These are phyloP conservation scores for Chalcis sispes DNA, from an alignment of 2,888 invertebrate species.

Conservation along the genomic window DNA sequence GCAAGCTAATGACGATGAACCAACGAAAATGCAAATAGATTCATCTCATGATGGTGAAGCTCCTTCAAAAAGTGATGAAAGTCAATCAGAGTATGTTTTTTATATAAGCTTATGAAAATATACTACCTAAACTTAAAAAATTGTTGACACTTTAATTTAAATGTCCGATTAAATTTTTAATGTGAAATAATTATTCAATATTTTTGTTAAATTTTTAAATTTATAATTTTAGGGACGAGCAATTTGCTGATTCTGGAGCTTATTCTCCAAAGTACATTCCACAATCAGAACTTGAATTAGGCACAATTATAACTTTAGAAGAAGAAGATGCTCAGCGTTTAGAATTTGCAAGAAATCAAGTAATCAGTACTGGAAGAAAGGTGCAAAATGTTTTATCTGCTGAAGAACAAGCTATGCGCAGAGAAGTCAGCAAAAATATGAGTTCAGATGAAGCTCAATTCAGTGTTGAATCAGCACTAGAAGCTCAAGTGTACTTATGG, in stretches of 20 bases:
- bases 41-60: slow-evolving; percentile 59
- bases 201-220: slow-evolving; percentile 13
- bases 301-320: slow-evolving; percentile 86
- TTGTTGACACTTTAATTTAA: background rate
- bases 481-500: slow-evolving; percentile 93
- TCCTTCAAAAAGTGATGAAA: slow-evolving; percentile 71
- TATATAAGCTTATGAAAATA: too few species aligned
- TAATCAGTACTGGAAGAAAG: slow-evolving; percentile 80
- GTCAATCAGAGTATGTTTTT: slow-evolving; percentile 67
- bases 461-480: slow-evolving; percentile 91
- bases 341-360: slow-evolving; percentile 83
- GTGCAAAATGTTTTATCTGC: slow-evolving; percentile 78
- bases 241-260: slow-evolving; percentile 79
- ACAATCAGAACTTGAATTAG: slow-evolving; percentile 83
- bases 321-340: slow-evolving; percentile 87
- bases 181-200: background rate
- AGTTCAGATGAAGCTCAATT: slow-evolving; percentile 92
- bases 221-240: slow-evolving; percentile 55
- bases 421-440: slow-evolving; percentile 91
- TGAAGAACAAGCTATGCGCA: slow-evolving; percentile 82
- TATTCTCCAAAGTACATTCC: slow-evolving; percentile 89
- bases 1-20: slow-evolving; percentile 66
- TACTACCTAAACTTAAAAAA: background rate
- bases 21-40: slow-evolving; percentile 65
- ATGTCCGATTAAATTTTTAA: background rate